Evolutionary conservation across 2,113 vertebrate genomes (phyloP).

Genomic region (Taurulus bubalis): DNA sequence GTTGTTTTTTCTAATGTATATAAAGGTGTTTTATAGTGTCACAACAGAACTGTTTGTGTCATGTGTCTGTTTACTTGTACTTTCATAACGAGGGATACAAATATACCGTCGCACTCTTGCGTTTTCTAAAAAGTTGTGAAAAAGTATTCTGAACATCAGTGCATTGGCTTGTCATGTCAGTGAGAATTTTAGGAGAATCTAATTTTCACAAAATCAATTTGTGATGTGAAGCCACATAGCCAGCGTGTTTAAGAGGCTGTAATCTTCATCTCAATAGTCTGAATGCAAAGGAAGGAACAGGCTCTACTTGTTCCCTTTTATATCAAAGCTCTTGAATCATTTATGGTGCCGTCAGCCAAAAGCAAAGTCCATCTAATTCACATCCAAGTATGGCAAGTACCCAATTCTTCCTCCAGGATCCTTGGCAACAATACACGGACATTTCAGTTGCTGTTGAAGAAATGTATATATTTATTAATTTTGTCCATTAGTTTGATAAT

Average conservation of each 20-base stretch:
- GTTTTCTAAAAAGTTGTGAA: neutral
- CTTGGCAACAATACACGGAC: too few species aligned
- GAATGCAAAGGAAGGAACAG: neutral
- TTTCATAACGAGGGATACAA: neutral
- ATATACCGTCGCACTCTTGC: neutral
- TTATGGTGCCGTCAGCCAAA: neutral
- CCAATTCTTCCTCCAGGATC: neutral
- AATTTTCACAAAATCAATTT: neutral
- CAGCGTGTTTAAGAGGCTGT: neutral
- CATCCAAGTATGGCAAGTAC: neutral
- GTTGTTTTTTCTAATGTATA: conserved; percentile 72
- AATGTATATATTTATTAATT: neutral
- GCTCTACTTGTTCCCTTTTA: neutral
- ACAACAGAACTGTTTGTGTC: conserved; percentile 12
- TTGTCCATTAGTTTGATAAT: neutral
- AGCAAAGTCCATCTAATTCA: neutral
- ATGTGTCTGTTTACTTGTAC: neutral
- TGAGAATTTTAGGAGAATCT: neutral
- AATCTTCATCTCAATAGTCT: neutral
- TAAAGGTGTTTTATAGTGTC: conserved; percentile 76
- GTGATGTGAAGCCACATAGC: neutral
- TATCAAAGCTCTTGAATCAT: neutral
- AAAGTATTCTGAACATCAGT: neutral
- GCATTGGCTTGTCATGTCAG: neutral
- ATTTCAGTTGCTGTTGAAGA: neutral